These are phyloP conservation scores for Calephelis nemesis DNA, from an alignment of 1,140 invertebrate genomes.

Conservation along the genomic window DNA sequence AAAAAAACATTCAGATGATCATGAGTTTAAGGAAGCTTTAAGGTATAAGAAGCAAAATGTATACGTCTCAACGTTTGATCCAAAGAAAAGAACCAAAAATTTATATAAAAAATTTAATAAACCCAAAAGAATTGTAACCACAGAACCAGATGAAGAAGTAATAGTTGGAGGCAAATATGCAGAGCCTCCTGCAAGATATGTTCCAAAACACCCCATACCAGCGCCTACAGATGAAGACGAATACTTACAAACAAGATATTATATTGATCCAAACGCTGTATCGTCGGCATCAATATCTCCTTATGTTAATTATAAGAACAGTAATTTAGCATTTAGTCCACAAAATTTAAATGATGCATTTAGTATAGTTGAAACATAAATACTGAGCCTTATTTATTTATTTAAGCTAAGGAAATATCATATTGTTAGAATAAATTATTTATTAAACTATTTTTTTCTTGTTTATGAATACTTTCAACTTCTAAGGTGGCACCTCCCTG, in stretches of 20 bases:
- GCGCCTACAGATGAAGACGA: slow-evolving; percentile 41
- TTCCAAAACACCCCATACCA: slow-evolving; percentile 43
- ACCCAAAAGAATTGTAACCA: slow-evolving; percentile 20
- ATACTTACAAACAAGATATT: slow-evolving; percentile 36
- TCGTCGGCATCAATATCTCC: slow-evolving; percentile 56
- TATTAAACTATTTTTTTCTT: neutral
- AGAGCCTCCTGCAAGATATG: slow-evolving; percentile 64
- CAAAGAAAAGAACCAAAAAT: neutral
- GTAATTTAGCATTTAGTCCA: slow-evolving; percentile 76
- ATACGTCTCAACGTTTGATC: slow-evolving; percentile 13
- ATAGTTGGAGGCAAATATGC: slow-evolving; percentile 70
- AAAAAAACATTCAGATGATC: too few relatives aligned
- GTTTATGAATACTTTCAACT: neutral
- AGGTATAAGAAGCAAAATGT: slow-evolving; percentile 1
- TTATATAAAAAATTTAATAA: neutral
- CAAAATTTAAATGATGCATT: slow-evolving; percentile 77
- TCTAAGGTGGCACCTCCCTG: neutral
- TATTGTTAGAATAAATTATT: neutral
- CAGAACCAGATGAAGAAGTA: slow-evolving; percentile 47
- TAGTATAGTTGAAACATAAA: slow-evolving; percentile 57
- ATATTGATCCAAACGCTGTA: slow-evolving; percentile 42
- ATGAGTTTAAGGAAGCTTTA: too few relatives aligned
- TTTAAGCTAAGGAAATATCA: neutral
- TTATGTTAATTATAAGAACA: slow-evolving; percentile 74
- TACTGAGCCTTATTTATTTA: slow-evolving; percentile 20